A percentile compares a stretch with the other conserved stretches of the same genome.
Evolutionary conservation across 2,888 invertebrate species (phyloP).

Genomic region (Antheraea yamamai): DNA sequence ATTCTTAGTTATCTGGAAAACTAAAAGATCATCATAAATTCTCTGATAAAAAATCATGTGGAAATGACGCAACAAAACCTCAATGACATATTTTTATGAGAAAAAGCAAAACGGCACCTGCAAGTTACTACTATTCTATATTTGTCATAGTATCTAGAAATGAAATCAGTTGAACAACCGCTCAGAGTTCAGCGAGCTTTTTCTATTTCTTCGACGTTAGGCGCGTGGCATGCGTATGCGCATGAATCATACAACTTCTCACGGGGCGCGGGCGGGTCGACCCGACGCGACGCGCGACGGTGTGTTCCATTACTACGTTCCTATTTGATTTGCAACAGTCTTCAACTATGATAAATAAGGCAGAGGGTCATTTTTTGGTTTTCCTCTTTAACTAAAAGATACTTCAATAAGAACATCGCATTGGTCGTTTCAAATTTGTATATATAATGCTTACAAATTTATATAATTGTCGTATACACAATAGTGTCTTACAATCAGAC

Average conservation of each 20-base stretch:
- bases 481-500: neutral
- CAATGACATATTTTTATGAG: neutral
- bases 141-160: conserved; percentile 27
- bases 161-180: conserved; percentile 21
- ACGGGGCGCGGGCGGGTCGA: conserved; percentile 1
- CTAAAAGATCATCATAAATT: neutral
- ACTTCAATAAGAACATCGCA: neutral
- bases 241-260: conserved; percentile 12
- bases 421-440: too few species aligned
- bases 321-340: conserved; percentile 6
- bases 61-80: neutral
- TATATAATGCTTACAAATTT: too few species aligned
- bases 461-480: too few species aligned
- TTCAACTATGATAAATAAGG: neutral
- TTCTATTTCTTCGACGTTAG: conserved; percentile 14
- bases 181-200: conserved; percentile 24
- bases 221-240: conserved; percentile 29
- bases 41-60: neutral
- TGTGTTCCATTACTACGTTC: conserved; percentile 1
- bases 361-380: neutral
- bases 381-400: neutral
- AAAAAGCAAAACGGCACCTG: neutral
- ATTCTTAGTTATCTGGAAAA: neutral
- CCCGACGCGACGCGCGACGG: neutral
- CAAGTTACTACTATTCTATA: neutral